Conservation (phyloP, 2,113 vertebrate genomes). For the Melozone crissalis region DNA sequence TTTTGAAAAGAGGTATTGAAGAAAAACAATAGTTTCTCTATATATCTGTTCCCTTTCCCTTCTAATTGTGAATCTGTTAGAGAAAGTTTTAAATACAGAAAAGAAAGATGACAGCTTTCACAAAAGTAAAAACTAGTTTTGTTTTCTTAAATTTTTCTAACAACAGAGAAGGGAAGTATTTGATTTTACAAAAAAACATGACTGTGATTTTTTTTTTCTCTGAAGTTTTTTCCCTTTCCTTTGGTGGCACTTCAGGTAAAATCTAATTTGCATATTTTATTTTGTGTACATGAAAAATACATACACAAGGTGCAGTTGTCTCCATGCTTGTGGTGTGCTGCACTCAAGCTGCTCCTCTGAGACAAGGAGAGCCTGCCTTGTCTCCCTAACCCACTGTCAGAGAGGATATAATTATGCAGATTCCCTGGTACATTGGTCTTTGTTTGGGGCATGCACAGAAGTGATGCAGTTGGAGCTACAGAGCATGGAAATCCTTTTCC, state of each 20-base stretch:
- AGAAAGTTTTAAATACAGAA: neutral
- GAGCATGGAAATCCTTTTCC: slow-evolving; percentile 15
- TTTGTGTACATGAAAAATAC: slow-evolving; percentile 38
- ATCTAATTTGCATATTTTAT: slow-evolving; percentile 15
- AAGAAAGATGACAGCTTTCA: neutral
- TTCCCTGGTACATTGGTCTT: neutral
- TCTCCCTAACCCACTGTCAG: neutral
- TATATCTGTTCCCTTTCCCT: neutral
- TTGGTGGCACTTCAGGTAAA: neutral
- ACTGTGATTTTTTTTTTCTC: neutral
- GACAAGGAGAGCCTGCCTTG: neutral
- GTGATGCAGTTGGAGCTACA: neutral
- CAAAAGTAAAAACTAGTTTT: neutral
- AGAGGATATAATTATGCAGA: neutral
- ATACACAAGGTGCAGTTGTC: slow-evolving; percentile 32
- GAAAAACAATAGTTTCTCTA: neutral
- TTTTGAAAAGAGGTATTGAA: neutral
- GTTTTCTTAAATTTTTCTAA: slow-evolving; percentile 5
- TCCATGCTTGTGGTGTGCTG: neutral
- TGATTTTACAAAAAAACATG: neutral
- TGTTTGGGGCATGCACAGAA: neutral
- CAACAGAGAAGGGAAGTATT: neutral
- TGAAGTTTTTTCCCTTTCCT: neutral
- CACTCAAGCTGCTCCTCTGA: neutral
- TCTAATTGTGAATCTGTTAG: neutral